Evolutionary conservation across 1,140 invertebrate species (phyloP).

Genomic region (Agrypnia vestita): DNA sequence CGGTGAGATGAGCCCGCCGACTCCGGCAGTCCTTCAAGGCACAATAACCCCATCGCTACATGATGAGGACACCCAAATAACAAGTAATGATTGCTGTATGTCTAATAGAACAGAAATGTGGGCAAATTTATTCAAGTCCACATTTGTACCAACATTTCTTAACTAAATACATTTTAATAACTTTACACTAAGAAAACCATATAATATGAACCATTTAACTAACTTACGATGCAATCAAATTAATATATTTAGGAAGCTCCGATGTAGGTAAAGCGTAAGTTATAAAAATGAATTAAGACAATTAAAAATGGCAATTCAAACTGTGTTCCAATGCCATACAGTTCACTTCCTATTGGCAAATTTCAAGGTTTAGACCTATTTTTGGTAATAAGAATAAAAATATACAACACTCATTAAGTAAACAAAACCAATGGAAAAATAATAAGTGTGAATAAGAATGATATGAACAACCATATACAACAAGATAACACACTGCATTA

Average conservation of each 20-base stretch:
- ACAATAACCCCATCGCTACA: not conserved
- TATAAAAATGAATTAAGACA: slow-evolving; percentile 47
- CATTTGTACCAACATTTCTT: slow-evolving; percentile 15
- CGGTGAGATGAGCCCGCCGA: not conserved
- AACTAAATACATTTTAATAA: slow-evolving; percentile 24
- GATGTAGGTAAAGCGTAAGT: slow-evolving; percentile 33
- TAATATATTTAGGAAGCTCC: slow-evolving; percentile 47
- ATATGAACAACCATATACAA: slow-evolving; percentile 31
- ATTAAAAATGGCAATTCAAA: slow-evolving; percentile 54
- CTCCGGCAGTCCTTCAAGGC: not conserved
- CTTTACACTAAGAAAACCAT: slow-evolving; percentile 24
- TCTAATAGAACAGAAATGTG: not conserved
- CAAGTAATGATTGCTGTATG: too few relatives aligned
- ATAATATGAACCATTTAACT: slow-evolving; percentile 19
- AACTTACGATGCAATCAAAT: slow-evolving; percentile 28
- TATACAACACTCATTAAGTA: slow-evolving; percentile 41
- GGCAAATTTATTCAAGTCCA: not conserved
- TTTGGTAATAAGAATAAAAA: slow-evolving; percentile 58
- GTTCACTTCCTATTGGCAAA: slow-evolving; percentile 39
- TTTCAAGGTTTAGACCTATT: slow-evolving; percentile 57
- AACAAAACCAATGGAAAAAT: slow-evolving; percentile 30
- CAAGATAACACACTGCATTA: slow-evolving; percentile 24
- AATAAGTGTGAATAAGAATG: slow-evolving; percentile 27
- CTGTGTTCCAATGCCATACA: slow-evolving; percentile 44
- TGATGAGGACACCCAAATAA: not conserved